These are phyloP conservation scores for Pseudochaenichthys georgianus DNA, from an alignment of 2,797 vertebrate genomes.

Conservation along the genomic window DNA sequence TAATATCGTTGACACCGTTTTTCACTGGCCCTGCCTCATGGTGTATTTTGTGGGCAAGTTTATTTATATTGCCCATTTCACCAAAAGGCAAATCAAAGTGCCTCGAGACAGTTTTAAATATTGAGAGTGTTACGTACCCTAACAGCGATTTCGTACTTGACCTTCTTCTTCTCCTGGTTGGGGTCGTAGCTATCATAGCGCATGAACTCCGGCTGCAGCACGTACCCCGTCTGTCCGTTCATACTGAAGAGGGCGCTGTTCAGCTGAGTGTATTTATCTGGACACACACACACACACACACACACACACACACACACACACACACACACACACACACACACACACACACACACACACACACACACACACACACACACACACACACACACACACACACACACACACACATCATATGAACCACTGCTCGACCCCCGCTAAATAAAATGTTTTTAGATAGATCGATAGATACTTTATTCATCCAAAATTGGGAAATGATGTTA, in stretches of 20 bases:
- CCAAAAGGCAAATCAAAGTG: too few relatives aligned
- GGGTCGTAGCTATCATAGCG: slow-evolving; percentile 89
- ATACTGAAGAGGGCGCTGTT: slow-evolving; percentile 94
- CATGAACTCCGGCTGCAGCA: slow-evolving; percentile 95
- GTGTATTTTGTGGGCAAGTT: too few relatives aligned
- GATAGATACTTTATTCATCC: too few relatives aligned
- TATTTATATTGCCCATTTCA: too few relatives aligned
- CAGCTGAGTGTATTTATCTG: slow-evolving; percentile 95
- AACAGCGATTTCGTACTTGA: slow-evolving; percentile 87
- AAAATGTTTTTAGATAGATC: not conserved
- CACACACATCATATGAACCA: not conserved
- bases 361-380: too few relatives aligned
- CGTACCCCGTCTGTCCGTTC: slow-evolving; percentile 91
- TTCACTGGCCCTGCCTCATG: not conserved
- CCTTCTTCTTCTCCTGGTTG: slow-evolving; percentile 82
- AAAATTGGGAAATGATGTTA: too few relatives aligned
- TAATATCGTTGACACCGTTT: not conserved
- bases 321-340: too few relatives aligned
- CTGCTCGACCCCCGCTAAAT: not conserved
- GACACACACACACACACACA: slow-evolving; percentile 8
- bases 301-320: too few relatives aligned
- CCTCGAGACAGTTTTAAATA: not conserved
- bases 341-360: too few relatives aligned
- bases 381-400: slow-evolving; percentile 10
- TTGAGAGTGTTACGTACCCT: slow-evolving; percentile 81